Evolutionary conservation across 1,140 invertebrate species (phyloP), one percentile per base, ranked within the genome.

Genomic region (Drosophila leontia): DNA sequence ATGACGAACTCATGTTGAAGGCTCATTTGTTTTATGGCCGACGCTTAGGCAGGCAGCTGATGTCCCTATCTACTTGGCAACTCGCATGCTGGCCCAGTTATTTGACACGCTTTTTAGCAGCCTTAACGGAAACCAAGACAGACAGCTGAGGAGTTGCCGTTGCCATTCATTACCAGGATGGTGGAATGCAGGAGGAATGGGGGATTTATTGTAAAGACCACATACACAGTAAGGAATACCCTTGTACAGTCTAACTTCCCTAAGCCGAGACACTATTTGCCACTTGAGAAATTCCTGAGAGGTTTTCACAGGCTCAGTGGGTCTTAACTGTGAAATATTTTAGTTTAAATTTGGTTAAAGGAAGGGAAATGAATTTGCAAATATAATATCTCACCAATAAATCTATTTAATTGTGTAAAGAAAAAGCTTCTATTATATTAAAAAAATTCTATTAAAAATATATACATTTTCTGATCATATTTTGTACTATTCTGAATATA

Each of bases 1-100:
- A 84, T 87, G 85, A 87, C 77, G 79, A 84, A 84, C 85, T 81
- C 84, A 81, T 87, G 85, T 75, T 75, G 84, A 84, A 75, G 78
- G 78, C 80, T 90, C 84, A 88, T 87, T 87, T 87, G 85, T 87
- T 87, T 87, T 88, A 88, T 78, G 85, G 56, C 74, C 62, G 80
- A 58, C 76, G 84, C 80, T 80, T 88, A 78, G 80, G 74, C 71
- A 83, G 60, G 68, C 85, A 88, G 82, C 82, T 84, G 84, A 53
- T 67, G 44, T 63, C 55, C 44, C 17, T 41, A 26, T 70, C 35
- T 23, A 13, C 48, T 32, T 1, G 5, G 26, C 34, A 39, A 7
- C 55, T 50, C 75, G 23, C 60, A 56, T 45, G 53, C 26, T 81
- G 84, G 74, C 78, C 84, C 67, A 88, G 53, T 88, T 88, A 88